phyloP scores from a whole-genome alignment of 2,888 invertebrate genomes.

The Hydriomena furcata region DNA sequence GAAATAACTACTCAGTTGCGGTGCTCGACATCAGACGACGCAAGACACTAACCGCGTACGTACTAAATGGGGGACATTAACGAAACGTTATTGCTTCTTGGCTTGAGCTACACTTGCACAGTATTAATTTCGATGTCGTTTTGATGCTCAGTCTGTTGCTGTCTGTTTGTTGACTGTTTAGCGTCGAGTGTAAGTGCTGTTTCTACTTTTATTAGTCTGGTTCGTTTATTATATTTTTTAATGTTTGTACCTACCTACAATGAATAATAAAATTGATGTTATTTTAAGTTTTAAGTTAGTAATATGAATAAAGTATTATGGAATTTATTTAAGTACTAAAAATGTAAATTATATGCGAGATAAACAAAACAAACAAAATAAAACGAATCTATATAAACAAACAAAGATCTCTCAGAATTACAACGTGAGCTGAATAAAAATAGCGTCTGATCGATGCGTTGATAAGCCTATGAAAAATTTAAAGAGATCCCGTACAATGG shows the following conservation, averaged over 20 bases:
- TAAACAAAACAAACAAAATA: constrained; percentile 56
- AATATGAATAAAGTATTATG: too few relatives aligned
- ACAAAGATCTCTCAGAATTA: constrained; percentile 70
- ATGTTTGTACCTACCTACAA: too few relatives aligned
- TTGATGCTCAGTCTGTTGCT: constrained; percentile 28
- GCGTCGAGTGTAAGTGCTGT: constrained; percentile 52
- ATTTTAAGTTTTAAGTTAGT: too few relatives aligned
- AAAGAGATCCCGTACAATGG: constrained; percentile 61
- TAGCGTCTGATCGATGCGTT: constrained; percentile 74
- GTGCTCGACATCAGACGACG: constrained; percentile 59
- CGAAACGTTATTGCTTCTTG: constrained; percentile 77
- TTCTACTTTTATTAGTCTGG: constrained; percentile 18
- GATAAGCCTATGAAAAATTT: constrained; percentile 75
- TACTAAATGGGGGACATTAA: constrained; percentile 78
- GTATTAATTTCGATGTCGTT: constrained; percentile 67
- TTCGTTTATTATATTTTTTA: not conserved
- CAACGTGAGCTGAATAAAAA: constrained; percentile 72
- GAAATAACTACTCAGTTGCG: constrained; percentile 59
- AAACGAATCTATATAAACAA: constrained; percentile 73
- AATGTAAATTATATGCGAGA: not conserved
- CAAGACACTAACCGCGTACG: constrained; percentile 71
- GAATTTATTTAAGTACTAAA: too few relatives aligned
- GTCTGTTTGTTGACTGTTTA: constrained; percentile 54
- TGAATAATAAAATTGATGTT: too few relatives aligned
- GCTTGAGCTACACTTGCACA: constrained; percentile 70